These are phyloP conservation scores for Campoletis raptor DNA, from an alignment of 2,888 invertebrate genomes.

Conservation along the genomic window DNA sequence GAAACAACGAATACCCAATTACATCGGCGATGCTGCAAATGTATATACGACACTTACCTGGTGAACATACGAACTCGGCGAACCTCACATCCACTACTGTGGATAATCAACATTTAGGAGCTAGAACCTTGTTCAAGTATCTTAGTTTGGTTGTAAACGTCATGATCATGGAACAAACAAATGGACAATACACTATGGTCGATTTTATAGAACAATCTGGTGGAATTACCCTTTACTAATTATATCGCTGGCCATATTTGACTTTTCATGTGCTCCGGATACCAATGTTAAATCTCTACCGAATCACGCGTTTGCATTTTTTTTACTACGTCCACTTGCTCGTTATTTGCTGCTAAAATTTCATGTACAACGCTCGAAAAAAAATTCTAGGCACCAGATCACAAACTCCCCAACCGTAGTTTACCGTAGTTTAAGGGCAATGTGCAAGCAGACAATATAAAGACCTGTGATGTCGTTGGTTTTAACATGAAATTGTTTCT, in stretches of 20 bases:
- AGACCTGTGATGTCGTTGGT: too few relatives aligned
- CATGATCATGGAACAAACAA: background rate
- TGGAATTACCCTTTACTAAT: background rate
- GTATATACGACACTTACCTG: background rate
- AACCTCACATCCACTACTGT: background rate
- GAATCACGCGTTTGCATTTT: too few relatives aligned
- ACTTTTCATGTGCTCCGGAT: too few relatives aligned
- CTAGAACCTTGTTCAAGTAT: background rate
- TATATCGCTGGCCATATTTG: background rate
- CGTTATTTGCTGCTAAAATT: too few relatives aligned
- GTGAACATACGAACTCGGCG: background rate
- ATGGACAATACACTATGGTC: background rate
- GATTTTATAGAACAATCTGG: conserved; percentile 9
- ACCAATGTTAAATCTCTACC: too few relatives aligned
- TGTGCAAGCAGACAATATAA: too few relatives aligned
- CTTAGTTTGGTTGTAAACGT: background rate
- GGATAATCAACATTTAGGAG: background rate
- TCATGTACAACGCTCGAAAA: too few relatives aligned
- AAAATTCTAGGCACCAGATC: too few relatives aligned
- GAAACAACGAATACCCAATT: background rate
- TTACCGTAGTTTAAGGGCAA: too few relatives aligned
- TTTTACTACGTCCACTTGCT: too few relatives aligned
- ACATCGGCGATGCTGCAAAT: background rate
- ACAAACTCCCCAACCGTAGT: too few relatives aligned
- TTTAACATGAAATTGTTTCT: too few relatives aligned